phyloP scores from a whole-genome alignment of 2,113 vertebrate species.

The Heteronetta atricapilla region DNA sequence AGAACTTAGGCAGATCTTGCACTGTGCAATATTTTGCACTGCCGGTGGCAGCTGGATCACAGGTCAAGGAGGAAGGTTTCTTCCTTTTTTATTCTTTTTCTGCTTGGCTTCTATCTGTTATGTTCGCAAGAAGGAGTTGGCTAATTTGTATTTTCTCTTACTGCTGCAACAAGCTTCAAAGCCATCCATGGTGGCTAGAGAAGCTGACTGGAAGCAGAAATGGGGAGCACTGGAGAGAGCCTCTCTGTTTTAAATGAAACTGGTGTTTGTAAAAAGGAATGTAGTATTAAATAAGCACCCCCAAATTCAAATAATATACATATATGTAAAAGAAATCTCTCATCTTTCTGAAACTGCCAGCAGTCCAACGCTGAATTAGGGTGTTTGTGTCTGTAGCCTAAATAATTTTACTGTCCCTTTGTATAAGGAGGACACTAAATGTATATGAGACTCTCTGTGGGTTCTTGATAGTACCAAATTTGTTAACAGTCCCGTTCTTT shows the following conservation, averaged over 20 bases:
- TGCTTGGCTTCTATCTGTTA: background rate
- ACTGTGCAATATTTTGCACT: conserved; percentile 9
- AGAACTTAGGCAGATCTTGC: background rate
- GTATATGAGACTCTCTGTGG: background rate
- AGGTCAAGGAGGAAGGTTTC: conserved; percentile 28
- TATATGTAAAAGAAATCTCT: background rate
- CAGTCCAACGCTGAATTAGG: background rate
- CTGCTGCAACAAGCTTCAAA: background rate
- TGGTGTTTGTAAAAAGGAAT: background rate
- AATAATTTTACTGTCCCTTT: background rate
- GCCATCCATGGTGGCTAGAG: background rate
- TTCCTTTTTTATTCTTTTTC: background rate
- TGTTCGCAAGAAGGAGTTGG: background rate
- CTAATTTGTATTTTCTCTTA: background rate
- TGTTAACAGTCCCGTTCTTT: background rate
- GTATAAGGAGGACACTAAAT: background rate
- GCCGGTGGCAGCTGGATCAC: conserved; percentile 8
- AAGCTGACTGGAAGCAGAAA: background rate
- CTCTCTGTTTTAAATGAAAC: background rate
- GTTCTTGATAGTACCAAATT: background rate
- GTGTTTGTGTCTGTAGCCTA: background rate
- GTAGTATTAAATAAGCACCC: background rate
- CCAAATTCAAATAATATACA: background rate
- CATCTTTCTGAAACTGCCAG: background rate
- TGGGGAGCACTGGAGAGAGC: background rate